phyloP scores from a whole-genome alignment of 2,888 invertebrate genomes.

The Gisinianus flammeolus region DNA sequence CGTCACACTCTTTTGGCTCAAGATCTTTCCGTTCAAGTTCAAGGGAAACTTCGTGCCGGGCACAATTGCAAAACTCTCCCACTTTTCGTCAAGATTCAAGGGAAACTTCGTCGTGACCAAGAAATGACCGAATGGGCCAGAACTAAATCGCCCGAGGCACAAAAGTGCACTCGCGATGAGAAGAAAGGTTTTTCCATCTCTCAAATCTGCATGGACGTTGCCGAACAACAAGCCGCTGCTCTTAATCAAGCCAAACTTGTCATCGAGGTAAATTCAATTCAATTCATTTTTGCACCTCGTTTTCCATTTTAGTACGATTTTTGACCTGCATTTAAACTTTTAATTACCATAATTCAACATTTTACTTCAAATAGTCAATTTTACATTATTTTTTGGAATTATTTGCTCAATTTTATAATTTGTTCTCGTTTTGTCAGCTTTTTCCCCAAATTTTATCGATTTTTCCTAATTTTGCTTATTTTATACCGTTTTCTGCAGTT shows the following conservation, averaged over 20 bases:
- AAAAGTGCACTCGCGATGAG: conserved; percentile 51
- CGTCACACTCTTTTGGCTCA: conserved; percentile 63
- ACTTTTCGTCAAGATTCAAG: conserved; percentile 45
- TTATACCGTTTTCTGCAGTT: too few relatives aligned
- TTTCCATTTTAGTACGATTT: too few relatives aligned
- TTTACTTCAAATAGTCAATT: too few relatives aligned
- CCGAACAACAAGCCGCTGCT: conserved; percentile 45
- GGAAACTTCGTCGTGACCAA: conserved; percentile 51
- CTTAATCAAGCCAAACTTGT: conserved; percentile 35
- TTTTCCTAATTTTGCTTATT: too few relatives aligned
- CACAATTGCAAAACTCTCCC: conserved; percentile 50
- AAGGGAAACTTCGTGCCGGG: conserved; percentile 50
- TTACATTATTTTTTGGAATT: too few relatives aligned
- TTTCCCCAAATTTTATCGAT: too few relatives aligned
- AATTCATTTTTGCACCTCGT: too few relatives aligned
- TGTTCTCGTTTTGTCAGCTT: too few relatives aligned
- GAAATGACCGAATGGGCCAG: conserved; percentile 56
- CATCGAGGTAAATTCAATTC: conserved; percentile 30
- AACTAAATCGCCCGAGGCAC: conserved; percentile 52
- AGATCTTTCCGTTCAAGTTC: conserved; percentile 47
- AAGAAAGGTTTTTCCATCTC: conserved; percentile 41
- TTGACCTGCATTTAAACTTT: neutral
- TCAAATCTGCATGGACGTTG: conserved; percentile 40
- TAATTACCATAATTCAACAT: too few relatives aligned
- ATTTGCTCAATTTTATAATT: too few relatives aligned